These are phyloP conservation scores for Pentamera pediparva DNA, from an alignment of 53 echinoderm and acorn worm species.

Conservation along the genomic window DNA sequence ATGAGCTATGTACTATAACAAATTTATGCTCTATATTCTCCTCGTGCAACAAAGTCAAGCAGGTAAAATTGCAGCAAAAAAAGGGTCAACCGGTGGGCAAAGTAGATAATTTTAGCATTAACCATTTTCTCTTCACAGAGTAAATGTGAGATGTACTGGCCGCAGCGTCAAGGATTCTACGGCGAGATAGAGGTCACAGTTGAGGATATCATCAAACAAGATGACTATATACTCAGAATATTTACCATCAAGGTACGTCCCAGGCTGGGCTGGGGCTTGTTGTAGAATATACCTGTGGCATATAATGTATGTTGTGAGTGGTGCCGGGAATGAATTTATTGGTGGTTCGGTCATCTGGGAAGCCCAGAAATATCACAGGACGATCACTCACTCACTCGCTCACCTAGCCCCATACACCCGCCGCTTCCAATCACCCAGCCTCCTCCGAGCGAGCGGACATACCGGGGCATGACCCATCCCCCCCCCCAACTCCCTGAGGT, in stretches of 20 bases:
- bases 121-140: constrained; percentile 42
- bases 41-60: neutral
- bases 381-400: too few species aligned
- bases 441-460: too few species aligned
- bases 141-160: constrained; percentile 99
- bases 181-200: constrained; percentile 91
- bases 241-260: constrained; percentile 85
- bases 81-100: too few species aligned
- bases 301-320: too few species aligned
- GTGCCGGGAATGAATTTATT: too few species aligned
- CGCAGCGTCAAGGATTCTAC: constrained; percentile 73
- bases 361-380: too few species aligned
- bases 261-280: neutral
- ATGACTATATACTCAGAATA: constrained; percentile 97
- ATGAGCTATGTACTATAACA: neutral
- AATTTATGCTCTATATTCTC: neutral
- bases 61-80: neutral
- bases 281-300: too few species aligned
- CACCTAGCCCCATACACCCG: too few species aligned
- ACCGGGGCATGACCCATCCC: too few species aligned
- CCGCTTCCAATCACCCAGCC: too few species aligned
- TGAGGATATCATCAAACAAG: constrained; percentile 71
- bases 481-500: too few species aligned
- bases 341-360: too few species aligned
- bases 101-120: neutral